Evolutionary conservation across 2,113 vertebrate genomes (phyloP).

Genomic region (Dromaius novaehollandiae): DNA sequence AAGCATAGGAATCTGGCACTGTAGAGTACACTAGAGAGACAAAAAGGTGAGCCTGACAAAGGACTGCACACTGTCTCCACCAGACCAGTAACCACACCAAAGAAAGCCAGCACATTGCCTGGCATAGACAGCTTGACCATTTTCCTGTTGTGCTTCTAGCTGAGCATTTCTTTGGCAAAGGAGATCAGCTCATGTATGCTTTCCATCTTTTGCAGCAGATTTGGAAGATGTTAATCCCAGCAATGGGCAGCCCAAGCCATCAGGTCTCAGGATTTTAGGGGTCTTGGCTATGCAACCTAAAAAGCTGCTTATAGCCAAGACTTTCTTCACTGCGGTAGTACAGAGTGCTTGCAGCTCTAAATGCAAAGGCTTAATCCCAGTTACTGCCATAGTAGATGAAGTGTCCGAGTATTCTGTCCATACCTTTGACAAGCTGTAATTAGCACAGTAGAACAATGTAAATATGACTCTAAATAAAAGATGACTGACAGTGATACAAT

Average conservation of each 20-base stretch:
- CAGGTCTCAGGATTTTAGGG: neutral
- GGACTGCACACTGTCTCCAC: conserved; percentile 84
- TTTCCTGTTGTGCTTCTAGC: conserved; percentile 79
- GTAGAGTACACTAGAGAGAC: neutral
- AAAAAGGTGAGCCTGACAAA: conserved; percentile 48
- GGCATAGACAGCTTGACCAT: conserved; percentile 90
- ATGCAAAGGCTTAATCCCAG: neutral
- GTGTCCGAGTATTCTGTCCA: neutral
- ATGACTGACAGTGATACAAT: conserved; percentile 38
- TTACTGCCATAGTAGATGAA: neutral
- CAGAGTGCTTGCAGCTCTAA: neutral
- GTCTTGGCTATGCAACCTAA: neutral
- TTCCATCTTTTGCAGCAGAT: conserved; percentile 69
- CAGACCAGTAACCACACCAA: conserved; percentile 82
- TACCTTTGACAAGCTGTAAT: conserved; percentile 17
- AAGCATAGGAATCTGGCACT: neutral
- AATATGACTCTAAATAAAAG: conserved; percentile 9
- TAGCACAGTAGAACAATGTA: conserved; percentile 10
- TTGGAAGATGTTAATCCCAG: neutral
- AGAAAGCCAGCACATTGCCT: conserved; percentile 85
- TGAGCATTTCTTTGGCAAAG: conserved; percentile 86
- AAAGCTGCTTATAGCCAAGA: neutral
- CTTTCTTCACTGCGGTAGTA: neutral
- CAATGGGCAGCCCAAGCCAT: neutral
- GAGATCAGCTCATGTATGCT: conserved; percentile 85